Base-by-base conservation (phyloP, 1,140 invertebrate species). In the Drosophila sucinea region DNA sequence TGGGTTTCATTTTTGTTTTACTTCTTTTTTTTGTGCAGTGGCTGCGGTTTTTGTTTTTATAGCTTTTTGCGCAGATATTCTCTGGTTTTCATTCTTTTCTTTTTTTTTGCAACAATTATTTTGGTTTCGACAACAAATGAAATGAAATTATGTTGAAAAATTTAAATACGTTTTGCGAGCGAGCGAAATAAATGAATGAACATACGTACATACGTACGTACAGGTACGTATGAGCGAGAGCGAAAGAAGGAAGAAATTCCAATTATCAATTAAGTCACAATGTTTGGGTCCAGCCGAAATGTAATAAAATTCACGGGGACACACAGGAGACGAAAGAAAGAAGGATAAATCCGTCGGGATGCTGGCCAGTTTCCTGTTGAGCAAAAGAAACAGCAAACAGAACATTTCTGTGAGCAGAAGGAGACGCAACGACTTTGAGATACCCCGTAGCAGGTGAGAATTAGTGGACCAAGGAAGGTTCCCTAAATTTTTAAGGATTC, bases 131-230 rank as follows among this genome's bases (percentile, higher is more conserved):
- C 62, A 66, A 66, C 62, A 85, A 79, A 82, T 77, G 79, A 77
- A 87, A 80, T 67, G 76, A 89, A 87, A 87, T 87, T 79, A 87
- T 87, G 79, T 80, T 87, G 79, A 84, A 87, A 87, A 80, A 90
- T 89, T 78, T 87, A 89, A 89, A 87, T 87, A 84, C 67, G 77
- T 51, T 47, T 82, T 85, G 82, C 71, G 17, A 17, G 17, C 17
- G 17, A 73, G 58, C n/a, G 41, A 63, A 78, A 44, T 47, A 8
- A 51, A 25, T 23, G 23, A 41, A n/a, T 4, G 10, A 40, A 1
- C 3, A 2, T 10, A 40, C 38, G 38, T 11, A 40, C 38, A 1
- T n/a, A 17, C 11, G 40, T n/a, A 17, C 40, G 11, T 3, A 30
- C n/a, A 17, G 2, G 2, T 30, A 30, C 4, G 30, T 30, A 30